Evolutionary conservation across 1,140 invertebrate species (phyloP).

Genomic region (Ostrea denselamellosa): DNA sequence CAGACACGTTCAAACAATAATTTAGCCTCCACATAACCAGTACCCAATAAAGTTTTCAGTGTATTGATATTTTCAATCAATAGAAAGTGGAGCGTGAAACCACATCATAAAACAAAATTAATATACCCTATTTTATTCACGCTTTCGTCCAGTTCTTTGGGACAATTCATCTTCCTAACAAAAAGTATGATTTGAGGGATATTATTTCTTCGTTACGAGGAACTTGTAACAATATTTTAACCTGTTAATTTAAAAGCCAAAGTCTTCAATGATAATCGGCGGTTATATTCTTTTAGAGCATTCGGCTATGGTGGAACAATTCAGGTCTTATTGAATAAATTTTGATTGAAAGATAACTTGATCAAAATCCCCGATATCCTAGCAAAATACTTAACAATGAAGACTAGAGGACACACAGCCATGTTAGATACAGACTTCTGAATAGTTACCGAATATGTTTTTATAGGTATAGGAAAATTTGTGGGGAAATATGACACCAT

Average conservation of each 20-base stretch:
- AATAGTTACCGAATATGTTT: not conserved
- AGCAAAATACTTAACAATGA: constrained; percentile 8
- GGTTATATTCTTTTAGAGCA: not conserved
- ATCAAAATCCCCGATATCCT: constrained; percentile 7
- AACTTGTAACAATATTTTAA: not conserved
- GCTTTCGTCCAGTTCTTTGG: not conserved
- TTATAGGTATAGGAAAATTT: not conserved
- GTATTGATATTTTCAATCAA: too few relatives aligned
- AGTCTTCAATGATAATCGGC: not conserved
- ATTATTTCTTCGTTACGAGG: not conserved
- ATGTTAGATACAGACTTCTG: not conserved
- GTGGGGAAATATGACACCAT: constrained; percentile 29
- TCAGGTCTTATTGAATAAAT: constrained; percentile 19
- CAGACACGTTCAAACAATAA: too few relatives aligned
- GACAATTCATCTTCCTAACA: not conserved
- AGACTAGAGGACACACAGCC: not conserved
- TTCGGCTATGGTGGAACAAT: constrained; percentile 11
- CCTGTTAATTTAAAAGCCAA: not conserved
- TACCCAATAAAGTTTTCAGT: too few relatives aligned
- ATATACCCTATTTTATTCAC: not conserved
- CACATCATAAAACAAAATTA: too few relatives aligned
- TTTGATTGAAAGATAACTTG: constrained; percentile 17
- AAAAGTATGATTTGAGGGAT: not conserved
- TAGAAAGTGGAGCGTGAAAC: too few relatives aligned
- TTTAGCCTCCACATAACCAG: too few relatives aligned